Conservation (phyloP, 2,797 vertebrate species). For the Sebastes minor region DNA sequence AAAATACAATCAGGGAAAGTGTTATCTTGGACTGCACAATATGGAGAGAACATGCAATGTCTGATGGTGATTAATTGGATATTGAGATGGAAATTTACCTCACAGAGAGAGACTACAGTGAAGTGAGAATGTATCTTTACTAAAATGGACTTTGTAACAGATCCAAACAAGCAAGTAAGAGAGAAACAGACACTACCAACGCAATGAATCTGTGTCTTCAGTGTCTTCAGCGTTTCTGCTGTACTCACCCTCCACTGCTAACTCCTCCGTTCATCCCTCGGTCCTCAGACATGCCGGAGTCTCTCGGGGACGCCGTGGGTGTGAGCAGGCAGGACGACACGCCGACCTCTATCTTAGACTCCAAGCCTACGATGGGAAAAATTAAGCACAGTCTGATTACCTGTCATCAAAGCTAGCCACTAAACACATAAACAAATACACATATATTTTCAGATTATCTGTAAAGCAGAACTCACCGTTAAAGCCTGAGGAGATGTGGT, state of each 20-base stretch:
- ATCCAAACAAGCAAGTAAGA: not conserved
- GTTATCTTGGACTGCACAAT: not conserved
- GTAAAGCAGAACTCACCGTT: constrained; percentile 61
- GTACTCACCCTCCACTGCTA: constrained; percentile 76
- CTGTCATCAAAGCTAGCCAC: not conserved
- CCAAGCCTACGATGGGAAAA: constrained; percentile 31
- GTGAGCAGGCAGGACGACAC: constrained; percentile 83
- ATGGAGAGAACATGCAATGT: not conserved
- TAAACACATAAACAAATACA: not conserved
- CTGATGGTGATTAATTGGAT: not conserved
- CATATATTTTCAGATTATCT: not conserved
- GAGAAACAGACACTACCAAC: not conserved
- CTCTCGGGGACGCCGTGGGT: constrained; percentile 81
- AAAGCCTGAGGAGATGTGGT: constrained; percentile 39
- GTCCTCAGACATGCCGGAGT: constrained; percentile 73
- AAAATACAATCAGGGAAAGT: not conserved
- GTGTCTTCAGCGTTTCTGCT: constrained; percentile 6
- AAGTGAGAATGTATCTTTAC: not conserved
- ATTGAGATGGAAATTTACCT: not conserved
- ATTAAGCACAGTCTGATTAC: not conserved
- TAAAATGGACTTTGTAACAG: not conserved
- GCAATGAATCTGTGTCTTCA: not conserved
- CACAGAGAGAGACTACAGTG: not conserved
- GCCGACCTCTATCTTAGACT: constrained; percentile 74
- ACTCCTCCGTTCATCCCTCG: constrained; percentile 72